Base-by-base conservation (phyloP, 2,888 invertebrate species). In the Dynastes maya region DNA sequence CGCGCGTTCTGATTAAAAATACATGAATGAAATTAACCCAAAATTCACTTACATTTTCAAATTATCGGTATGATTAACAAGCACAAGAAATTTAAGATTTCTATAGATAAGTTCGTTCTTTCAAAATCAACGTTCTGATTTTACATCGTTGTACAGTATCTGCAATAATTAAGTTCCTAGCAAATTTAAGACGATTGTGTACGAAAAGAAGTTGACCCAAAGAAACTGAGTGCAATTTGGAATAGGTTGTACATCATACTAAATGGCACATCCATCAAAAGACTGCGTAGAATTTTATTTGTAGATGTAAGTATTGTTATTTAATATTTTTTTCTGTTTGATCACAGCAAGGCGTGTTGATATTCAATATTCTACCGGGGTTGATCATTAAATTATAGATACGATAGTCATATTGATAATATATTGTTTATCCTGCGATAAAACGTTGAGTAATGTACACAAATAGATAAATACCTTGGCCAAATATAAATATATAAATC, bases 21-120 rank as follows among this genome's bases (percentile, higher is more conserved):
- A 45, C 61, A 74, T 74, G 45, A 58, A 68, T 68, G 68, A 51
- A 68, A 51, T 51, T 13, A 16, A 27, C n/a, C 9, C 11, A n/a
- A 51, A 51, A 68, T 11, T 51, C 53, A 29, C 29, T 29, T 32
- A 63, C 9, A 3, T n/a, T 29, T 63, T 29, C 13, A n/a, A 32
- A 13, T 29, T 32, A 32, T 29, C 13, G 51, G 27, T 29, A 68
- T 51, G 27, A 51, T 51, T 27, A 51, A 2, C n/a, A 53, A 49
- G 4, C 27, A 29, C 29, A 5, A 51, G 0, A 16, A 11, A 22
- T 27, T 61, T 61, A 22, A 29, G 11, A 45, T 45, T n/a, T 55
- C 22, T 55, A n/a, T 11, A 1, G 29, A 32, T 6, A 2, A 63
- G 13, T 63, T 63, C 9, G 27, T 29, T 11, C 8, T 32, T 3